Base-by-base conservation (phyloP, 2,888 invertebrate genomes). In the Capitulum mitella region DNA sequence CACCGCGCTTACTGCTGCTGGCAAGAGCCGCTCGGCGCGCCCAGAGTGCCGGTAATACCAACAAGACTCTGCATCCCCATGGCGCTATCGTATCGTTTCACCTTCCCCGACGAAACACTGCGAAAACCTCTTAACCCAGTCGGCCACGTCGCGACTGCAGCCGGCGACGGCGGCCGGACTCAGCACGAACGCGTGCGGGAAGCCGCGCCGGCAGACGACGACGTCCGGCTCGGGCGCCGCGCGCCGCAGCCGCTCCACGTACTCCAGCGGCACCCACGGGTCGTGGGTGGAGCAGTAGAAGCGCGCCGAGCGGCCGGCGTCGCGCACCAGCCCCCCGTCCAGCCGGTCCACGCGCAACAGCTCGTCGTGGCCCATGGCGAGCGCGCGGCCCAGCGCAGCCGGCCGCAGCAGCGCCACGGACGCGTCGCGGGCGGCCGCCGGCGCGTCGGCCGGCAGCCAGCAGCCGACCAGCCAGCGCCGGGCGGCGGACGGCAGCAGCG, bases 241-340 rank as follows among this genome's bases (percentile, higher is more conserved):
- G 19, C 32, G 70, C 3, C 32, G 32, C 70, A 70, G 12, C 22
- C 34, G 1, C 37, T 37, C 70, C 70, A 70, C 70, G 19, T 70
- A 16, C 70, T 70, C 70, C 22, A 19, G 70, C 70, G 70, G 70
- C 70, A 70, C 70, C 70, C 70, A 70, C 70, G 70, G 37, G 70
- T 70, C 70, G 6, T 37, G 2, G 22, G 19, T 37, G 5, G 37
- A n/a, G 70, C 37, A 70, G 16, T 16, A 22, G 70, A 70, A 70
- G 37, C 70, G 70, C 6, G 70, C 70, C 34, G 34, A 1, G 34
- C 22, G 22, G 34, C 22, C 70, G 10, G 70, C 70, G 6, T 3
- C 70, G 70, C 70, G 70, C 70, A 70, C 34, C 37, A 29, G 22
- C 22, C 3, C 70, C 22, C 2, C 70, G 37, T 70, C 70, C 70